phyloP scores from a whole-genome alignment of 2,888 invertebrate species.

The Mythimna pallens region DNA sequence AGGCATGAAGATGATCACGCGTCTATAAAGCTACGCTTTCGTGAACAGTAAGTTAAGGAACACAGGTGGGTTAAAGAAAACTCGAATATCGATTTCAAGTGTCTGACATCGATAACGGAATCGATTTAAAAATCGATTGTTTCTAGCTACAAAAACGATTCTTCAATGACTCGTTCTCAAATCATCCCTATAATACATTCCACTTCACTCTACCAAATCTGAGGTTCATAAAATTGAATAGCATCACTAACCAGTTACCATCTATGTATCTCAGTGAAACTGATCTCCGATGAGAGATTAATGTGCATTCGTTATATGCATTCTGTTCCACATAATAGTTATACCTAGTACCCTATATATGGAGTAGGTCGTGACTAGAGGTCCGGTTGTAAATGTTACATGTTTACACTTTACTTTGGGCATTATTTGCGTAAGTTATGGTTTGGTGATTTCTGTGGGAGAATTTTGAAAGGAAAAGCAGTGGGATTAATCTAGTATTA shows the following conservation, averaged over 20 bases:
- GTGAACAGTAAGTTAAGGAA: too few species aligned
- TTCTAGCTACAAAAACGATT: too few species aligned
- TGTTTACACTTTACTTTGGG: conserved; percentile 22
- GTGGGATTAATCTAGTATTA: not conserved
- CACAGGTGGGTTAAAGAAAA: too few species aligned
- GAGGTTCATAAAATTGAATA: not conserved
- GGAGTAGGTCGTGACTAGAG: conserved; percentile 45
- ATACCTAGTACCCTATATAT: conserved; percentile 16
- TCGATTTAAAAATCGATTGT: too few species aligned
- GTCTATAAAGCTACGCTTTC: too few species aligned
- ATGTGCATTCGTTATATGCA: conserved; percentile 18
- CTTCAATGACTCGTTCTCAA: too few species aligned
- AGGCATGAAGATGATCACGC: too few species aligned
- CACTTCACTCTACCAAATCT: not conserved
- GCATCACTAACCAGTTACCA: conserved; percentile 18
- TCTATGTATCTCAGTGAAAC: conserved; percentile 21
- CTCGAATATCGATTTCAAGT: too few species aligned
- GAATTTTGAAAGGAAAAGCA: conserved; percentile 1
- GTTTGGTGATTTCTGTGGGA: conserved; percentile 5
- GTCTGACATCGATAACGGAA: too few species aligned
- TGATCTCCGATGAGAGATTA: conserved; percentile 22
- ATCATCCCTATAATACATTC: not conserved
- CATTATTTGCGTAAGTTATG: conserved; percentile 7
- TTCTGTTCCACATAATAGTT: conserved; percentile 22
- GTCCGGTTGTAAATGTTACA: conserved; percentile 24